Percentiles rank a stretch among this genome's conserved stretches.
These are phyloP conservation scores for Coluber constrictor DNA, from an alignment of 2,797 vertebrate genomes.

Conservation along the genomic window DNA sequence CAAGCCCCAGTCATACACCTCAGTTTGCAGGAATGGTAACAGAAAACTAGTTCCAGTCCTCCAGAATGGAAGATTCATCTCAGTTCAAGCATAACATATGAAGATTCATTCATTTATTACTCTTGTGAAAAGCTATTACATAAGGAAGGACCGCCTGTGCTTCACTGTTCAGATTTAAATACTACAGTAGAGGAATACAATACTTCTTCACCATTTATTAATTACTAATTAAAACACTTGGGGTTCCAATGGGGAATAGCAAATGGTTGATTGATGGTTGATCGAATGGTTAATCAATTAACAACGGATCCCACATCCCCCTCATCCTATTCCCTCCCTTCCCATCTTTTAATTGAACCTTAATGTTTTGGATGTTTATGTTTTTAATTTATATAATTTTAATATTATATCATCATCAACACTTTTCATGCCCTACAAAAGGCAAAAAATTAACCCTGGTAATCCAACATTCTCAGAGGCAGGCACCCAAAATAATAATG, in stretches of 20 bases:
- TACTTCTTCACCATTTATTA: neutral
- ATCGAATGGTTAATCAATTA: neutral
- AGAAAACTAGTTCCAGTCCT: neutral
- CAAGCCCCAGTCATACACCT: neutral
- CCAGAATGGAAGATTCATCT: neutral
- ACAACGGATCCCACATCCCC: neutral
- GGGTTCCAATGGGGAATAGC: neutral
- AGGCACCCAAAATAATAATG: neutral
- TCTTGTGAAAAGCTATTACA: neutral
- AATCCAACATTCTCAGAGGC: neutral
- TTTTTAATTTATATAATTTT: neutral
- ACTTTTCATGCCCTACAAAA: neutral
- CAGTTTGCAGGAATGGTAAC: neutral
- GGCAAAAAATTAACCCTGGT: neutral
- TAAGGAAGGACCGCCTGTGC: neutral
- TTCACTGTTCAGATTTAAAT: neutral
- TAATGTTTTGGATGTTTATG: neutral
- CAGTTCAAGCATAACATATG: neutral
- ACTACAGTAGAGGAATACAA: neutral
- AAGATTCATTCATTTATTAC: neutral
- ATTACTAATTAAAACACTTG: neutral
- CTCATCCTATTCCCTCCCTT: neutral
- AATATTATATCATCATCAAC: neutral
- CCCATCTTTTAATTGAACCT: neutral
- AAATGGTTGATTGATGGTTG: neutral